Evolutionary conservation across 2,113 vertebrate species (phyloP).

Genomic region (Mastomys natalensis): DNA sequence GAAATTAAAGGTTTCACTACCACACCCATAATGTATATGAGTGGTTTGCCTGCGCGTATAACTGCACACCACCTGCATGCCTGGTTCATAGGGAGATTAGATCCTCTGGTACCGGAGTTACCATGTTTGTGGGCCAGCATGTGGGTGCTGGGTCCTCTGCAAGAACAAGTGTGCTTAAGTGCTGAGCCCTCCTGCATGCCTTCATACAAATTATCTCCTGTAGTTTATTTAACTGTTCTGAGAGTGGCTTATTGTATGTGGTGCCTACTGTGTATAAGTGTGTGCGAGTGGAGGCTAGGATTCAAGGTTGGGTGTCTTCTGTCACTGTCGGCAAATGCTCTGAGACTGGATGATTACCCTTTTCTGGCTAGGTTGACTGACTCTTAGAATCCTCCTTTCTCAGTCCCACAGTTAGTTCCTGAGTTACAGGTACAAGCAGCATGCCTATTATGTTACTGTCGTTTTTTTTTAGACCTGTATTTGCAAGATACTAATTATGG

Average conservation of each 20-base stretch:
- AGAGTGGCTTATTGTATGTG: not conserved
- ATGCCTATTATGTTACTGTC: not conserved
- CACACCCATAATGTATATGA: not conserved
- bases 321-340: not conserved
- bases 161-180: not conserved
- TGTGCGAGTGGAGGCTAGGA: not conserved
- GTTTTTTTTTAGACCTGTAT: not conserved
- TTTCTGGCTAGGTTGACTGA: not conserved
- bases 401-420: too few relatives aligned
- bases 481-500: not conserved
- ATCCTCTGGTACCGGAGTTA: not conserved
- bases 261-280: not conserved
- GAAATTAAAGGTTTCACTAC: not conserved
- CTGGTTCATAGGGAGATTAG: not conserved
- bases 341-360: not conserved
- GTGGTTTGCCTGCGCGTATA: not conserved
- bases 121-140: not conserved
- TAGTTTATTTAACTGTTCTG: slow-evolving; percentile 1
- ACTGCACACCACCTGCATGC: not conserved
- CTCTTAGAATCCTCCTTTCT: not conserved
- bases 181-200: not conserved
- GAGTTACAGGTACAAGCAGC: not conserved
- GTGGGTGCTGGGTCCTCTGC: not conserved
- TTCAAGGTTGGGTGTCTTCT: not conserved
- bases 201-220: slow-evolving; percentile 25